Evolutionary conservation across 1,140 invertebrate species (phyloP).

Genomic region (Cotesia typhae): DNA sequence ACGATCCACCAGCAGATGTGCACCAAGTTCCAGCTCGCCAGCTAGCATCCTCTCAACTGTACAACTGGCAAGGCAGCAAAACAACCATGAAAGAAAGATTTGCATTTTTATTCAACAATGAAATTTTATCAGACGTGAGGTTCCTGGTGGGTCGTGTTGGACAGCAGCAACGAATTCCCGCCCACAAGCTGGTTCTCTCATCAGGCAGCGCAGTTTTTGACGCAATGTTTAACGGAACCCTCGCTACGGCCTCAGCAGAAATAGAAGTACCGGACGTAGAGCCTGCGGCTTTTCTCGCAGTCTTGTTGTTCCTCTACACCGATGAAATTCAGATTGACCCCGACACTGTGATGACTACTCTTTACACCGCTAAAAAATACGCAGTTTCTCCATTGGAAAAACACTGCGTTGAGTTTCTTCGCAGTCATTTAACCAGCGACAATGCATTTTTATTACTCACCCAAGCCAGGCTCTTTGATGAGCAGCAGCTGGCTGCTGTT

Average conservation of each 20-base stretch:
- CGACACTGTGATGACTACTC: constrained; percentile 87
- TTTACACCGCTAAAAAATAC: constrained; percentile 90
- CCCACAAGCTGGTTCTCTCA: constrained; percentile 85
- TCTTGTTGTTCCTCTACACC: constrained; percentile 81
- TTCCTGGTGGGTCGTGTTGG: constrained; percentile 79
- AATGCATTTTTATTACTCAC: constrained; percentile 88
- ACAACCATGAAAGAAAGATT: constrained; percentile 80
- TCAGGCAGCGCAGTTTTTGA: constrained; percentile 87
- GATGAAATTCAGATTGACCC: constrained; percentile 88
- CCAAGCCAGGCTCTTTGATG: constrained; percentile 83
- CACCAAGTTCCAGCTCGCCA: constrained; percentile 37
- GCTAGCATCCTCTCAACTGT: constrained; percentile 50
- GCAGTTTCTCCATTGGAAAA: constrained; percentile 83
- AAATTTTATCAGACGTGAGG: constrained; percentile 81
- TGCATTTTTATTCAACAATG: constrained; percentile 82
- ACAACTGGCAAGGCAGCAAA: constrained; percentile 77
- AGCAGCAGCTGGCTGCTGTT: constrained; percentile 78
- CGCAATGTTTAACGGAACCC: constrained; percentile 85
- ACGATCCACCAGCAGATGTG: constrained; percentile 46
- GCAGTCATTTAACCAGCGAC: constrained; percentile 80
- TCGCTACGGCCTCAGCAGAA: constrained; percentile 74
- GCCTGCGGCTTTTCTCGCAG: constrained; percentile 77
- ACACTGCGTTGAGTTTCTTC: constrained; percentile 86
- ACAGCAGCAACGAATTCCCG: constrained; percentile 79
- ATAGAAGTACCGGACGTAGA: constrained; percentile 87